Conservation (phyloP, 2,888 invertebrate genomes). For the Horisme vitalbata region DNA sequence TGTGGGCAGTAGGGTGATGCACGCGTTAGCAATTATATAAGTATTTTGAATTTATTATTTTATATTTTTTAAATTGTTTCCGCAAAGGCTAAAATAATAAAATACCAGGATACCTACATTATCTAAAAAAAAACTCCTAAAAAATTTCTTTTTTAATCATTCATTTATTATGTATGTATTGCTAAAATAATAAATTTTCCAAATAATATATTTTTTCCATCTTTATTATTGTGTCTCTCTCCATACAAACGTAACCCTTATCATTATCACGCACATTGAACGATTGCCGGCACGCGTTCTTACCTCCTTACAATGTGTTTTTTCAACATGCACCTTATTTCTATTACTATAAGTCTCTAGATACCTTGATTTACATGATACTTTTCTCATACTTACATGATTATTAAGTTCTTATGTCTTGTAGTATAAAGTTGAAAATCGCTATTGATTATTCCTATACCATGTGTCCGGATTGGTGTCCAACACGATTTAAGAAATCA, state of each 20-base stretch:
- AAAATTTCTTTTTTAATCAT: too few species aligned
- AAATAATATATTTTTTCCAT: not conserved
- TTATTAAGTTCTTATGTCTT: too few species aligned
- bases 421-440: slow-evolving; percentile 2
- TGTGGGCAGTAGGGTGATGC: too few species aligned
- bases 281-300: slow-evolving; percentile 46
- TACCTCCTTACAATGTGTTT: slow-evolving; percentile 17
- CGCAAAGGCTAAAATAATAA: too few species aligned
- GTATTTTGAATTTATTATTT: too few species aligned
- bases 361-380: slow-evolving; percentile 4
- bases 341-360: slow-evolving; percentile 15
- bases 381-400: not conserved
- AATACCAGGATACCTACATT: too few species aligned
- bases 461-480: slow-evolving; percentile 29
- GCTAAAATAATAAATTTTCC: too few species aligned
- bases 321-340: slow-evolving; percentile 21
- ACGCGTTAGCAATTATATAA: too few species aligned
- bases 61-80: too few species aligned
- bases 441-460: slow-evolving; percentile 29
- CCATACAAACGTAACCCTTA: slow-evolving; percentile 36
- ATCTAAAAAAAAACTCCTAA: too few species aligned
- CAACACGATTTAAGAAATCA: slow-evolving; percentile 35
- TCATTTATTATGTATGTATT: too few species aligned
- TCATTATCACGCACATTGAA: slow-evolving; percentile 44
- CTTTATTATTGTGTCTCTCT: slow-evolving; percentile 33